phyloP scores from a whole-genome alignment of 2,113 vertebrate species.

The Larimichthys crocea region DNA sequence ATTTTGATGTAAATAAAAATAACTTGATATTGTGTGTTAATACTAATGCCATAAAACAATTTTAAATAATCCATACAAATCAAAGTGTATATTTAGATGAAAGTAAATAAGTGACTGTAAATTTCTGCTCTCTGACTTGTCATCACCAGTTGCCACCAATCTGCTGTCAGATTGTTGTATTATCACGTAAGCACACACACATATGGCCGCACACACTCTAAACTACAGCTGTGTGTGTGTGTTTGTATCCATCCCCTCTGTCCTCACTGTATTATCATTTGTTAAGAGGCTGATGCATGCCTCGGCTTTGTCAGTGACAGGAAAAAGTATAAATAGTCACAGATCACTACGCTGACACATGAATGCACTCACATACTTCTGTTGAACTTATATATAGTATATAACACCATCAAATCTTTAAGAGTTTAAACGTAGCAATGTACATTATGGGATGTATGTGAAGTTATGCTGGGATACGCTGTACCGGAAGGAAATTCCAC shows the following conservation, averaged over 20 bases:
- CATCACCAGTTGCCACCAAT: slow-evolving; percentile 31
- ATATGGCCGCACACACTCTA: slow-evolving; percentile 7
- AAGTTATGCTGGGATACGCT: neutral
- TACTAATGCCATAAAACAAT: neutral
- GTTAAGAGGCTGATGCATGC: slow-evolving; percentile 41
- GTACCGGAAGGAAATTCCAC: neutral
- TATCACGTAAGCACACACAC: slow-evolving; percentile 38
- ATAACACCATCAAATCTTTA: neutral
- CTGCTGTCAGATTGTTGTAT: slow-evolving; percentile 42
- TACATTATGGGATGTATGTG: neutral
- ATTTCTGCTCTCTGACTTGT: neutral
- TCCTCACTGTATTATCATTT: slow-evolving; percentile 35
- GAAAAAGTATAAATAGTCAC: slow-evolving; percentile 65
- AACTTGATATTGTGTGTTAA: neutral
- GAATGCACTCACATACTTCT: slow-evolving; percentile 13
- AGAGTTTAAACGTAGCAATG: neutral
- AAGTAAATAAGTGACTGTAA: neutral
- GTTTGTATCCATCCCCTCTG: slow-evolving; percentile 18
- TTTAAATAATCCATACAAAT: neutral
- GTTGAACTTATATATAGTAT: neutral
- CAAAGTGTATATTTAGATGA: too few relatives aligned
- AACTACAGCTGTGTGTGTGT: slow-evolving; percentile 20
- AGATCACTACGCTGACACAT: slow-evolving; percentile 28
- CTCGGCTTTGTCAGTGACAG: slow-evolving; percentile 35
- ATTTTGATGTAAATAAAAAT: neutral